Conservation (phyloP, 2,113 vertebrate species). For the human (Homo sapiens) region GRCh38 chr11:69563501-69564000, state of each 20-base stretch:
- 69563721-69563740: fast-evolving
- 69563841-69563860: fast-evolving
- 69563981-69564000: background rate
- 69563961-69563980: background rate
- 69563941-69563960: background rate
- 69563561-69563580: background rate
- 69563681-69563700: fast-evolving
- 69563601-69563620: background rate
- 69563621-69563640: fast-evolving
- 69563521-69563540: background rate
- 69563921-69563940: fast-evolving
- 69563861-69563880: fast-evolving
- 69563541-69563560: fast-evolving
- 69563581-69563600: background rate
- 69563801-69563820: background rate
- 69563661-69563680: background rate
- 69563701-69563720: background rate
- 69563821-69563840: background rate
- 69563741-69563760: background rate
- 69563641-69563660: background rate
- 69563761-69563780: background rate
- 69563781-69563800: background rate
- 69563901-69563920: background rate
- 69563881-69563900: fast-evolving
- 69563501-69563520: background rate